Percentiles rank a stretch among this genome's conserved stretches.
These are phyloP conservation scores for Geotrypetes seraphini DNA, from an alignment of 2,797 vertebrate species.

Conservation along the genomic window DNA sequence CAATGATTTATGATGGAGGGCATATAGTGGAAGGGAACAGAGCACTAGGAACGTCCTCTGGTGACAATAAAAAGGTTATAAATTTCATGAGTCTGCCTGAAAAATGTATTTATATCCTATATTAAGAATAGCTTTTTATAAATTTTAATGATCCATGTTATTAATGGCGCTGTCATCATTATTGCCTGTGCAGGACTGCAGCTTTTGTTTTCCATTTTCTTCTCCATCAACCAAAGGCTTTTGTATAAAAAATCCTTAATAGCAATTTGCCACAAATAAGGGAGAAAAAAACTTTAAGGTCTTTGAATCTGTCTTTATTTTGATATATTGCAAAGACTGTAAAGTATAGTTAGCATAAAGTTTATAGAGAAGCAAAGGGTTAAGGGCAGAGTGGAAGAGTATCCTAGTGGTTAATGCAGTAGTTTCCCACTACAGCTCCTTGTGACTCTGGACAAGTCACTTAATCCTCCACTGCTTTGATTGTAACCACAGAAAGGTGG, in stretches of 20 bases:
- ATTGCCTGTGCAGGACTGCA: conserved; percentile 40
- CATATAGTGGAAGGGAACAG: conserved; percentile 46
- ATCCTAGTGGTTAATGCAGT: no score
- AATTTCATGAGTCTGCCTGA: conserved; percentile 69
- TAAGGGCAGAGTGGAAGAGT: no score
- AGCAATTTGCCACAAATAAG: conserved; percentile 47
- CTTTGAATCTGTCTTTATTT: conserved; percentile 54
- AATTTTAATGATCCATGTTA: conserved; percentile 83
- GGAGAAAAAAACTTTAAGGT: conserved; percentile 31
- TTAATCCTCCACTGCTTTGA: no score
- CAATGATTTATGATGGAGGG: conserved; percentile 69
- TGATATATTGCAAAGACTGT: conserved; percentile 23
- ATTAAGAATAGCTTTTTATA: conserved; percentile 81
- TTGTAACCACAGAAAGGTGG: no score
- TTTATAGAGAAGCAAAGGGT: conserved; percentile 32
- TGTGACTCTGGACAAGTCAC: no score
- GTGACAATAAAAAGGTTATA: conserved; percentile 75
- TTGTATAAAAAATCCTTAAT: conserved; percentile 30
- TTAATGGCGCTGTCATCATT: conserved; percentile 70
- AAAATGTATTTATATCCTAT: conserved; percentile 74
- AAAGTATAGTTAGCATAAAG: conserved; percentile 44
- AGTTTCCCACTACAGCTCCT: no score
- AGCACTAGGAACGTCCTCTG: conserved; percentile 58
- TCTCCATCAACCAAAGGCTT: conserved; percentile 50
- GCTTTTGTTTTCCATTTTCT: conserved; percentile 24